A percentile compares a stretch with the other conserved stretches of the same genome.
phyloP scores from a whole-genome alignment of 2,888 invertebrate species.

The Podotricha telesiphe region DNA sequence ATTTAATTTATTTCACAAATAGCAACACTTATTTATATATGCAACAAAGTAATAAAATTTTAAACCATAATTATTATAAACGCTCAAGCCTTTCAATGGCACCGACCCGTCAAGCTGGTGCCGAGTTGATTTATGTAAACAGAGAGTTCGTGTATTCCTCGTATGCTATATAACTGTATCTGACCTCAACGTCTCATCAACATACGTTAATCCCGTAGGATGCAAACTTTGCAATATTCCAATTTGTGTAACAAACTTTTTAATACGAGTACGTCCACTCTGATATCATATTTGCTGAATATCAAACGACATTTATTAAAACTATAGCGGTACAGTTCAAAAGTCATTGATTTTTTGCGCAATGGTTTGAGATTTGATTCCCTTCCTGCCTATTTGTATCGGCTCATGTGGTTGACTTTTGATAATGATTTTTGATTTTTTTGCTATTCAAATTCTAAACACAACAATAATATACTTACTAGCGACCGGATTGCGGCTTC shows the following conservation, averaged over 20 bases:
- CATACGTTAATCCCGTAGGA: constrained; percentile 64
- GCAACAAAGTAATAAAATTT: not conserved
- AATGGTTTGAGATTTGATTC: not conserved
- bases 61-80: constrained; percentile 6
- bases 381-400: not conserved
- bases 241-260: constrained; percentile 32
- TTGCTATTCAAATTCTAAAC: no score
- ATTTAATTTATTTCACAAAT: no score
- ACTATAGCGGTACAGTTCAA: not conserved
- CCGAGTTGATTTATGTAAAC: constrained; percentile 73
- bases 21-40: no score
- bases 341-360: not conserved
- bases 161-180: constrained; percentile 68
- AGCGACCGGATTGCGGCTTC: no score
- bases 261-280: constrained; percentile 21
- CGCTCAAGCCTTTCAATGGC: constrained; percentile 51
- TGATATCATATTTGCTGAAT: constrained; percentile 14
- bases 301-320: not conserved
- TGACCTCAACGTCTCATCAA: constrained; percentile 74
- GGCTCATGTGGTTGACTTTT: no score
- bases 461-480: no score
- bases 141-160: constrained; percentile 68
- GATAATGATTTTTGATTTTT: no score
- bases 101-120: constrained; percentile 51
- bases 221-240: constrained; percentile 43